These are phyloP conservation scores for Seriola dumerili DNA, from an alignment of 2,113 vertebrate genomes.

Conservation along the genomic window DNA sequence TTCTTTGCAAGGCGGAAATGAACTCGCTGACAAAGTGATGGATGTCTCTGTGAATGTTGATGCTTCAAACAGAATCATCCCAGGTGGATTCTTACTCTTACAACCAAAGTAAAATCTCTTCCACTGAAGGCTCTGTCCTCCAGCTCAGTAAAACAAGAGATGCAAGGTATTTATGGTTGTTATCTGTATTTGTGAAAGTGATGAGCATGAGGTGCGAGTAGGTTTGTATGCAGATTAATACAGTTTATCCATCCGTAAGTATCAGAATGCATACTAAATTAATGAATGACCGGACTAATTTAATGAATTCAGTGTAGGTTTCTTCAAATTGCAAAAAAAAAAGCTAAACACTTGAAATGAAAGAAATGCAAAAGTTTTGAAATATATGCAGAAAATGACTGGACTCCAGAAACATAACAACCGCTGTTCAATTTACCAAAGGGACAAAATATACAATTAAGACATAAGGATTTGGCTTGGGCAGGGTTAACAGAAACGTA, in stretches of 20 bases:
- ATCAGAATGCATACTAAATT: background rate
- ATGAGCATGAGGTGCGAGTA: background rate
- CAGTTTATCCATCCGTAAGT: background rate
- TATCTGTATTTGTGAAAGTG: constrained; percentile 4
- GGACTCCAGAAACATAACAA: too few relatives aligned
- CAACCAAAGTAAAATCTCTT: constrained; percentile 1
- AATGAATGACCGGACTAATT: background rate
- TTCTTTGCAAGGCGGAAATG: constrained; percentile 43
- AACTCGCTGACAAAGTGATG: constrained; percentile 59
- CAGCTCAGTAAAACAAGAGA: constrained; percentile 4
- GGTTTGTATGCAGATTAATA: background rate
- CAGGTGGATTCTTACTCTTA: constrained; percentile 21
- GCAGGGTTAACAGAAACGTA: too few relatives aligned
- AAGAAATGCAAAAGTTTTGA: too few relatives aligned
- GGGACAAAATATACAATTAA: too few relatives aligned
- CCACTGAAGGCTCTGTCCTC: background rate
- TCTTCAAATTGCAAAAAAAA: too few relatives aligned
- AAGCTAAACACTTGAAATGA: too few relatives aligned
- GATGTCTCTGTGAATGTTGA: constrained; percentile 44
- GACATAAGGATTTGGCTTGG: too few relatives aligned
- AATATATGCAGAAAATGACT: too few relatives aligned
- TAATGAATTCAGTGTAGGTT: background rate
- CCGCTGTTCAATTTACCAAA: too few relatives aligned
- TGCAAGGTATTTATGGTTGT: background rate
- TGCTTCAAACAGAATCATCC: constrained; percentile 53